Evolutionary conservation across 2,113 vertebrate genomes (phyloP).

Genomic region (Triplophysa rosa): DNA sequence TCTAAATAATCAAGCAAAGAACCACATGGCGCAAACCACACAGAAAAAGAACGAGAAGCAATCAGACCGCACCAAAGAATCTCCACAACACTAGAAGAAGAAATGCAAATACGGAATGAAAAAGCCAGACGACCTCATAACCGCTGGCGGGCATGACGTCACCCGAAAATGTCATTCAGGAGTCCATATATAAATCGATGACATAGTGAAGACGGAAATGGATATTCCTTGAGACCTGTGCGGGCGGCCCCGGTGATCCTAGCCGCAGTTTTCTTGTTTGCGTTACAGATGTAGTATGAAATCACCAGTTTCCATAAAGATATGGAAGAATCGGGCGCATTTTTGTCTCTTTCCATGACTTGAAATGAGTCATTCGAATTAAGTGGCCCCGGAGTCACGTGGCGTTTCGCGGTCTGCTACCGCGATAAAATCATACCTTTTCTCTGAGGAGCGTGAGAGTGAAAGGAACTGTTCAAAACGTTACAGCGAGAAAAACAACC

Average conservation of each 20-base stretch:
- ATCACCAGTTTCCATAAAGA: conserved; percentile 26
- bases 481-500: conserved; percentile 17
- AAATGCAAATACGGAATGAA: conserved; percentile 24
- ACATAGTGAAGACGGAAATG: conserved; percentile 31
- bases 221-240: conserved; percentile 29
- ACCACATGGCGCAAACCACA: conserved; percentile 27
- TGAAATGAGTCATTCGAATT: conserved; percentile 35
- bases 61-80: conserved; percentile 37
- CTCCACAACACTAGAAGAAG: conserved; percentile 1
- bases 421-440: conserved; percentile 12
- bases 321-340: conserved; percentile 17
- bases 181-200: conserved; percentile 42
- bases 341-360: conserved; percentile 33
- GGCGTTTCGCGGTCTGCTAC: conserved; percentile 14
- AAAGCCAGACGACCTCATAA: conserved; percentile 41
- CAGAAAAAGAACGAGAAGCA: conserved; percentile 40
- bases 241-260: conserved; percentile 14
- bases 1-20: conserved; percentile 32
- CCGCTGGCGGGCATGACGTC: conserved; percentile 31
- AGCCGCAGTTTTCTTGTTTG: conserved; percentile 5
- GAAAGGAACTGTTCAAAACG: neutral
- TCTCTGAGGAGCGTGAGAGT: neutral
- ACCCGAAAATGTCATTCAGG: conserved; percentile 38
- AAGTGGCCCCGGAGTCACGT: neutral
- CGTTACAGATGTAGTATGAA: conserved; percentile 17